These are phyloP conservation scores for Babyrousa celebensis DNA, from an alignment of 2,797 vertebrate genomes.

Conservation along the genomic window DNA sequence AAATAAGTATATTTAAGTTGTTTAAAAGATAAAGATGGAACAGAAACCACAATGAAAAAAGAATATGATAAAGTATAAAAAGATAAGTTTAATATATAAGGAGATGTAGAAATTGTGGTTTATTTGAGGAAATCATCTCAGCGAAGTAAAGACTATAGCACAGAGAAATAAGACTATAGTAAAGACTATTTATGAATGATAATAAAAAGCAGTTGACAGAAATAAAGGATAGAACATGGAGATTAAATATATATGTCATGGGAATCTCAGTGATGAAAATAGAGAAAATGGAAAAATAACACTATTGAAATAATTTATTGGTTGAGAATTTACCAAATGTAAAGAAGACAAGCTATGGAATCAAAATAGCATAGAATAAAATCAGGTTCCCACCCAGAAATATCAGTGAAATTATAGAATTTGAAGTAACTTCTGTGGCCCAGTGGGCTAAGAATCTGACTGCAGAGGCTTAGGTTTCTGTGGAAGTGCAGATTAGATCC, in stretches of 20 bases:
- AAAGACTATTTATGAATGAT: too few species aligned
- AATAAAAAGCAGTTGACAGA: background rate
- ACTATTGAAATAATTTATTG: background rate
- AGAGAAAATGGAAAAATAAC: background rate
- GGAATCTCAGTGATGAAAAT: background rate
- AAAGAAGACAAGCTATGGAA: background rate
- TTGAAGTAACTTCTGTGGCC: background rate
- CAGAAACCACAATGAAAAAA: background rate
- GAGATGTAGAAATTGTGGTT: background rate
- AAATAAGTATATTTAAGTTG: background rate
- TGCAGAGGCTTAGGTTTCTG: too few species aligned
- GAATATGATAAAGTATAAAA: conserved; percentile 27
- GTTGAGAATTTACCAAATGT: background rate
- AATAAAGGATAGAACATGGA: background rate
- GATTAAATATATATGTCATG: background rate
- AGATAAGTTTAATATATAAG: background rate
- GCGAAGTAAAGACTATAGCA: background rate
- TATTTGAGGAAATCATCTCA: background rate
- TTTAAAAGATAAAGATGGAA: background rate
- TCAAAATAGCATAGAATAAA: conserved; percentile 1
- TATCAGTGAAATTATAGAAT: background rate
- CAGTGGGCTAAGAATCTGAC: too few species aligned
- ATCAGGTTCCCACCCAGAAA: background rate
- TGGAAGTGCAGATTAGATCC: too few species aligned
- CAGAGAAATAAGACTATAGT: too few species aligned